Conservation (phyloP, 2,113 vertebrate species). For the Nymphicus hollandicus region DNA sequence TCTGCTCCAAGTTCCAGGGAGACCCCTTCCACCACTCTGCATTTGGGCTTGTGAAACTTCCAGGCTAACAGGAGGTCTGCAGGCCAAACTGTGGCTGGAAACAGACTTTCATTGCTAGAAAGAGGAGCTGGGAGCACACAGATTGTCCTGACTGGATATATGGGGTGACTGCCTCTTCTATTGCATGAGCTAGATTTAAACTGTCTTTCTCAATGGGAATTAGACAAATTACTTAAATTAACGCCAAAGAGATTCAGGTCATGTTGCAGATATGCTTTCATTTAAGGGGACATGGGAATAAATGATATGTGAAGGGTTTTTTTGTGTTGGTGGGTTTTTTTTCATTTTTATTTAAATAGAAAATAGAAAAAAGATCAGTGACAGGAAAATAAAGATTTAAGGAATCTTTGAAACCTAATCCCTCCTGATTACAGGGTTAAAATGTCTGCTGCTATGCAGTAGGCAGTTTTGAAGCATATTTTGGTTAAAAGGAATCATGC, state of each 20-base stretch:
- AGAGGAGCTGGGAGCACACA: background rate
- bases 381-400: background rate
- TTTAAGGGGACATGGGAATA: background rate
- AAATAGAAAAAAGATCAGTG: background rate
- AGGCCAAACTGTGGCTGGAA: background rate
- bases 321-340: background rate
- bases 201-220: background rate
- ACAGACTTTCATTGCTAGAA: background rate
- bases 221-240: background rate
- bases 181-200: background rate
- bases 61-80: background rate
- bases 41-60: background rate
- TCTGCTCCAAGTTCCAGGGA: background rate
- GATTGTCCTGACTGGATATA: background rate
- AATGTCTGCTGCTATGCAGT: background rate
- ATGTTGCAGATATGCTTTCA: background rate
- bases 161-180: background rate
- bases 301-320: background rate
- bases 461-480: background rate
- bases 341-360: background rate
- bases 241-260: background rate
- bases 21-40: background rate
- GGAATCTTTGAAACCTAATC: background rate
- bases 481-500: background rate
- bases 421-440: background rate